phyloP scores from a whole-genome alignment of 2,888 invertebrate genomes.

The Pegoplata infirma region DNA sequence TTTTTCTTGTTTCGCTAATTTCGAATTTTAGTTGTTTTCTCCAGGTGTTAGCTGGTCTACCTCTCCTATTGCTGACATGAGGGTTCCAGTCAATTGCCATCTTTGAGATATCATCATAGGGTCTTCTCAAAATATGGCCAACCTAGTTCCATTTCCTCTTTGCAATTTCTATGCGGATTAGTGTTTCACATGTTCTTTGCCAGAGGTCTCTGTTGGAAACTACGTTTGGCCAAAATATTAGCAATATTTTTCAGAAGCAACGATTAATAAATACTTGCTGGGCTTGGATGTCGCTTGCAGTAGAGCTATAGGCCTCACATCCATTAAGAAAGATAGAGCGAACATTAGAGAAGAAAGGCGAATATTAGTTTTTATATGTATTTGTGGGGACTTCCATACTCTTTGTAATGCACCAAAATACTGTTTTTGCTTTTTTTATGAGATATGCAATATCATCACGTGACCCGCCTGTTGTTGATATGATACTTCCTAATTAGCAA shows the following conservation, averaged over 20 bases:
- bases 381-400: too few relatives aligned
- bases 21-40: too few relatives aligned
- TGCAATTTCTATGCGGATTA: background rate
- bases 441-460: too few relatives aligned
- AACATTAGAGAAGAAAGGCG: background rate
- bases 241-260: background rate
- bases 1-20: too few relatives aligned
- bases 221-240: background rate
- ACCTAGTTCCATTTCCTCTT: background rate
- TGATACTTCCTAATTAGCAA: too few relatives aligned
- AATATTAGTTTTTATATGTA: background rate
- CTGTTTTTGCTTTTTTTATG: too few relatives aligned
- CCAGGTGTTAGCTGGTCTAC: too few relatives aligned
- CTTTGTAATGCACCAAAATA: too few relatives aligned
- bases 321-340: background rate
- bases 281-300: background rate
- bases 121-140: background rate
- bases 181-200: background rate
- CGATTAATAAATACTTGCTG: background rate
- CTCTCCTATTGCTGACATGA: too few relatives aligned
- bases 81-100: too few relatives aligned
- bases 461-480: too few relatives aligned
- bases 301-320: background rate
- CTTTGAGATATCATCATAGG: too few relatives aligned
- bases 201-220: conserved; percentile 1